phyloP scores from a whole-genome alignment of 2,888 invertebrate genomes.

The Drosophila hamatofila region DNA sequence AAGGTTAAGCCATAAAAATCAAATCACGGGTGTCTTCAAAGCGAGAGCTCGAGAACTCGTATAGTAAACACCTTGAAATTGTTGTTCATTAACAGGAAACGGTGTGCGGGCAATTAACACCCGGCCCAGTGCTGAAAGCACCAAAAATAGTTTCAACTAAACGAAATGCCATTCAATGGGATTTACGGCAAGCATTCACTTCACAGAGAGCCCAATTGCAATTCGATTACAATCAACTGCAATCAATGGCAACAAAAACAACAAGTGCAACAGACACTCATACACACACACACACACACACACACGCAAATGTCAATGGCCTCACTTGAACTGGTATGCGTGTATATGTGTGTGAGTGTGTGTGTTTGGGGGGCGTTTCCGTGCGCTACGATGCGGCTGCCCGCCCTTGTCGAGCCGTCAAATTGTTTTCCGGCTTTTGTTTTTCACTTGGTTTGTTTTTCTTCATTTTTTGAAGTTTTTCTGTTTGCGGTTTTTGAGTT shows the following conservation, averaged over 20 bases:
- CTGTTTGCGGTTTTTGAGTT: slow-evolving; percentile 59
- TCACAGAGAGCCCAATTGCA: slow-evolving; percentile 77
- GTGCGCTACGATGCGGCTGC: slow-evolving; percentile 31
- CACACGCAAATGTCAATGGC: slow-evolving; percentile 70
- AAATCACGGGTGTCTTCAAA: slow-evolving; percentile 28
- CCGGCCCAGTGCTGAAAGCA: neutral
- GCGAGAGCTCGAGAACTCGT: slow-evolving; percentile 13
- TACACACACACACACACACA: slow-evolving; percentile 15
- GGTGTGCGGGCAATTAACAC: slow-evolving; percentile 60
- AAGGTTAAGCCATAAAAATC: slow-evolving; percentile 13
- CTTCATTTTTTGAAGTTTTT: slow-evolving; percentile 27
- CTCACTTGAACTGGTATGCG: slow-evolving; percentile 60
- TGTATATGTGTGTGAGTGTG: slow-evolving; percentile 2
- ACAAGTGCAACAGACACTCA: slow-evolving; percentile 16
- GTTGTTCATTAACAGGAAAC: slow-evolving; percentile 72
- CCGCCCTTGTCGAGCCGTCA: slow-evolving; percentile 57
- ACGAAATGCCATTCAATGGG: slow-evolving; percentile 27
- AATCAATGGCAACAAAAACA: slow-evolving; percentile 63
- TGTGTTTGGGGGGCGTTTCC: slow-evolving; percentile 13
- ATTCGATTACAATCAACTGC: slow-evolving; percentile 79
- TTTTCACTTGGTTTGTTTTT: slow-evolving; percentile 51
- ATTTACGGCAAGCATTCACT: slow-evolving; percentile 30
- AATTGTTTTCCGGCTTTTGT: slow-evolving; percentile 81
- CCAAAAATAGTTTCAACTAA: slow-evolving; percentile 5
- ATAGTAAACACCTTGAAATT: slow-evolving; percentile 59